A percentile compares a stretch with the other conserved stretches of the same genome.
phyloP scores from a whole-genome alignment of 2,797 vertebrate genomes.

The Anisognathus igniventris region DNA sequence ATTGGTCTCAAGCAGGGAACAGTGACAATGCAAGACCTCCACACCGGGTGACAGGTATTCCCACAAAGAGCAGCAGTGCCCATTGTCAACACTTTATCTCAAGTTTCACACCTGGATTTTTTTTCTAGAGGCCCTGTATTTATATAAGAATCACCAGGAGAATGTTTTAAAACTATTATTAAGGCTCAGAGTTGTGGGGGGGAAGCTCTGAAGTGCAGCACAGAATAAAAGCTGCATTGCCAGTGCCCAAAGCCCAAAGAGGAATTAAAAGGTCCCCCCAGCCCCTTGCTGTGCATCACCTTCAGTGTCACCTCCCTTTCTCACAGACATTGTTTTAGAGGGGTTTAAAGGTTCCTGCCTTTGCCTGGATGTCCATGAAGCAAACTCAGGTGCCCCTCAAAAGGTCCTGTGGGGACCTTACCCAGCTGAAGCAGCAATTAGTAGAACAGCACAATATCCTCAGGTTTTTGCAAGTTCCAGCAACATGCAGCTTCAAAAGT shows the following conservation, averaged over 20 bases:
- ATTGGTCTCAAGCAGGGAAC: background rate
- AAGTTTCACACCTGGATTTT: background rate
- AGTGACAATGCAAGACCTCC: background rate
- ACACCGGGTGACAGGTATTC: background rate
- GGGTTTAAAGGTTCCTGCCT: background rate
- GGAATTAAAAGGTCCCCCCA: background rate
- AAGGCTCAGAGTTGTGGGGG: background rate
- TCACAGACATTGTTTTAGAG: background rate
- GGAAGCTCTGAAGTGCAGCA: background rate
- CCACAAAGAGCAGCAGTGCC: background rate
- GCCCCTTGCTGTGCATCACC: background rate
- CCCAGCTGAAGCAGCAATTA: background rate
- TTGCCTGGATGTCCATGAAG: background rate
- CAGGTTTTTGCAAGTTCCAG: background rate
- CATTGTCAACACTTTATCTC: background rate
- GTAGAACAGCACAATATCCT: background rate
- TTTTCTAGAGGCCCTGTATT: background rate
- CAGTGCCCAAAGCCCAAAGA: background rate
- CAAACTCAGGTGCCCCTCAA: background rate
- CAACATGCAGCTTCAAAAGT: background rate
- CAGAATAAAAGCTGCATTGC: background rate
- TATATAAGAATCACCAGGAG: background rate
- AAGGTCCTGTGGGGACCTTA: background rate
- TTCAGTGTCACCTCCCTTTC: background rate
- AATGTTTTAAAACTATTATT: background rate